Percentiles rank a stretch among this genome's conserved stretches.
Conservation (phyloP, 2,113 vertebrate genomes). For the Megaleporinus macrocephalus region DNA sequence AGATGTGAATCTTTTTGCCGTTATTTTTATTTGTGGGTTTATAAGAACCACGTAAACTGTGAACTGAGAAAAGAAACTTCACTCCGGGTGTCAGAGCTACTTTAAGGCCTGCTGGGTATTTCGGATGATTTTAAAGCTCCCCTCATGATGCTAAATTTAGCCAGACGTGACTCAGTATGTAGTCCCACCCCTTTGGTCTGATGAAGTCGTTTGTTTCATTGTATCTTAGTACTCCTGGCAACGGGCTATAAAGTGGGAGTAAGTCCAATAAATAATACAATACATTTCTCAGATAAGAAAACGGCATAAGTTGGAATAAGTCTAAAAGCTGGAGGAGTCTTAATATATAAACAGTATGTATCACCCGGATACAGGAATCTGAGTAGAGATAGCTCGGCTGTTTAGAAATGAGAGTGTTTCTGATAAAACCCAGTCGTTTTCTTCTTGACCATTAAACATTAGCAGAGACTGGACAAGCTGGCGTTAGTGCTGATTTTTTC, state of each 20-base stretch:
- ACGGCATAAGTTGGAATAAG: no score
- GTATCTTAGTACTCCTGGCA: constrained; percentile 13
- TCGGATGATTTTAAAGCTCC: constrained; percentile 67
- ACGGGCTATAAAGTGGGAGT: background rate
- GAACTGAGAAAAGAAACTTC: background rate
- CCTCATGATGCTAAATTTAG: constrained; percentile 69
- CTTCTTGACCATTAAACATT: background rate
- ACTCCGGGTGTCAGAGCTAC: background rate
- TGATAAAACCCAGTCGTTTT: no score
- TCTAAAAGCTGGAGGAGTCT: background rate
- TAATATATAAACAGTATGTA: background rate
- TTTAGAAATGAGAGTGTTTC: background rate
- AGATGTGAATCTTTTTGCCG: background rate
- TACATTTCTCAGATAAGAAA: background rate
- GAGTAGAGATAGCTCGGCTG: background rate
- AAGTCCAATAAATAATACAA: background rate
- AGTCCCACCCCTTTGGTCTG: constrained; percentile 49
- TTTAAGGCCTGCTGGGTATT: background rate
- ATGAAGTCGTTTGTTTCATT: constrained; percentile 50
- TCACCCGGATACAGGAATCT: background rate
- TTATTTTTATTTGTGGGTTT: background rate
- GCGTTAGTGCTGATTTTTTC: no score
- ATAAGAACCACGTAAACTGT: background rate
- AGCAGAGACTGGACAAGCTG: background rate
- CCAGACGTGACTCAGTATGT: constrained; percentile 71